Evolutionary conservation across 2,113 vertebrate species (phyloP).

Genomic region (Cepphus grylle): DNA sequence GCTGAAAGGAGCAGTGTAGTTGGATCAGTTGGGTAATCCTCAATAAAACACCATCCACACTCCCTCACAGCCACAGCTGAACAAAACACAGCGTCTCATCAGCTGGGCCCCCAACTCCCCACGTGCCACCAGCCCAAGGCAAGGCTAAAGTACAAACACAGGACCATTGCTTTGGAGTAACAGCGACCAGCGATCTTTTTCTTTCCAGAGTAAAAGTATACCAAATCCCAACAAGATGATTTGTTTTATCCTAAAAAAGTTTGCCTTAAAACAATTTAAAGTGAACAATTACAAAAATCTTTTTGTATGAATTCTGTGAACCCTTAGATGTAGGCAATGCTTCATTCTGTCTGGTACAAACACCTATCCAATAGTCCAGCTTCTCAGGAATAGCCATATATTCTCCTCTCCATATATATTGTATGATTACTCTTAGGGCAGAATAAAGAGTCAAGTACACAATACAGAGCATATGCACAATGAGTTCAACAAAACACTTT

Average conservation of each 20-base stretch:
- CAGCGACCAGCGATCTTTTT: background rate
- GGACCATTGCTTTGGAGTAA: background rate
- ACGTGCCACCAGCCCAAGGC: background rate
- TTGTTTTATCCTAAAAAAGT: background rate
- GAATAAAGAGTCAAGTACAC: background rate
- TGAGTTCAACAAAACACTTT: background rate
- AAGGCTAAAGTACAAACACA: background rate
- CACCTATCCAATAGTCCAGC: background rate
- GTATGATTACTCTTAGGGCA: background rate
- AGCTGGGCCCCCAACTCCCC: background rate
- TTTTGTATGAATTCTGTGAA: background rate
- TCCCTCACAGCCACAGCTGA: background rate
- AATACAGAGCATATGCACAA: background rate
- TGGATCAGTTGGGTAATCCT: accelerated
- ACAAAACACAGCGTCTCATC: background rate
- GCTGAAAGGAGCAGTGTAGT: background rate
- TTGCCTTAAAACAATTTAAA: background rate
- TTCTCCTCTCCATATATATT: background rate
- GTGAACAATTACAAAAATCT: background rate
- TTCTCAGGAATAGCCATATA: background rate
- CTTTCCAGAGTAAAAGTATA: background rate
- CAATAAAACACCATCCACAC: background rate
- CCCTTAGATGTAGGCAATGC: background rate
- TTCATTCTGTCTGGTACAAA: background rate
- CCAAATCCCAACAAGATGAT: background rate